Base-by-base conservation (phyloP, 1,140 invertebrate genomes). In the Cecropterus lyciades region DNA sequence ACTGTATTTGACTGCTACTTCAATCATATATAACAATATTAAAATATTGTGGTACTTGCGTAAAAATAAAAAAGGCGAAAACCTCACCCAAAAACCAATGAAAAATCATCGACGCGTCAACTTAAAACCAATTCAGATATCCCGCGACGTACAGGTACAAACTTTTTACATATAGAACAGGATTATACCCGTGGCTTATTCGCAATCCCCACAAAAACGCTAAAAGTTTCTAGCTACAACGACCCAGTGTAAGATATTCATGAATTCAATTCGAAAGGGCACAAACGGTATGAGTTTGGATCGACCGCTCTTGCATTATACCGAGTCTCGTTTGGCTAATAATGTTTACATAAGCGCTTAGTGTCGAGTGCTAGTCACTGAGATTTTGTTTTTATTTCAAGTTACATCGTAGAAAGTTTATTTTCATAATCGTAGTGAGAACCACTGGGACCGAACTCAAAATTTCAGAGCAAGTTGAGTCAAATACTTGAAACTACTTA, bases 191-290 rank as follows among this genome's bases (percentile, higher is more conserved):
- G n/a, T 43, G 40, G 40, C 20, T 16, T 51, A 51, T 51, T 51
- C 16, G 20, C 10, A 16, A 51, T 27, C 11, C 27, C 48, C 24
- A 43, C 40, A 43, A 43, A 51, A 51, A 27, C n/a, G 20, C 48
- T 30, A 51, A 51, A 27, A 51, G 20, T 51, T 51, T 27, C 11
- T 11, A 27, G 48, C n/a, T 3, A 27, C 20, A 43, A 43, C 40
- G 40, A 43, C 40, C 40, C n/a, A 13, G 10, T 14, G 13, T 51
- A 20, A 51, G 48, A 51, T 51, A 51, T 51, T 51, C 48, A 51
- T 51, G 24, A 51, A 51, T 51, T 51, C 48, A 51, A 27, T 24
- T 24, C 48, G 24, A 51, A 51, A 51, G 48, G 24, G 48, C 48
- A 13, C 48, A 14, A 51, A 24, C 30, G 13, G 13, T 43, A 14